Base-by-base conservation (phyloP, 2,888 invertebrate species). In the Sphecodes monilicornis region DNA sequence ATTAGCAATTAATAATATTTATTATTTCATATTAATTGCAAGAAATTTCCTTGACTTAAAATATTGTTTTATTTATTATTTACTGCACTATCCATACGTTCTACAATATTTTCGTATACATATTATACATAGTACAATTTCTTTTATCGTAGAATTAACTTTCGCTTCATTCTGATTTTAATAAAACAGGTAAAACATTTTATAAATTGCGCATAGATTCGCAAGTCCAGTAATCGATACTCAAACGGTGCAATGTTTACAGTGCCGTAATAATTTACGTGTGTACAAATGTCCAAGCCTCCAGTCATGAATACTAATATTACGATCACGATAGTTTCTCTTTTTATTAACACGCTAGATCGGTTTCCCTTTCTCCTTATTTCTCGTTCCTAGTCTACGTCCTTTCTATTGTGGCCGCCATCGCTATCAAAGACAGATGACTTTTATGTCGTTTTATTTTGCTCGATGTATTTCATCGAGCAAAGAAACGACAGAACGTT, bases 321-420 rank as follows among this genome's bases (percentile, higher is more conserved):
- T 18, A 72, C 32, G 39, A 32, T 29, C 41, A 26, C 43, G 39
- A n/a, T n/a, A 54, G 79, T 77, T 82, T 84, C 84, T 77, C 77
- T n/a, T 41, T 70, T 64, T 50, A 75, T 50, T 26, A 11, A 10
- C 41, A 68, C 36, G 36, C 39, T 36, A 26, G 71, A 32, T 66
- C 10, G 64, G 41, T 13, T 32, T 70, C 54, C 54, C 70, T n/a
- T 36, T n/a, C 66, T 66, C n/a, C 22, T n/a, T 66, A 11, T 8
- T 36, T 11, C 36, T 82, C 54, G 46, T 54, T 54, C 64, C 71
- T 22, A 64, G 36, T 29, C 60, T 11, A 26, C 1, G 26, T 75
- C 82, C 82, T 82, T 79, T 82, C 82, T 75, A 79, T 66, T 66
- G 74, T 57, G 79, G 60, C 75, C 70, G 43, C 50, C 69, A 13